Base-by-base conservation (phyloP, 2,113 vertebrate genomes). In the Junco hyemalis region DNA sequence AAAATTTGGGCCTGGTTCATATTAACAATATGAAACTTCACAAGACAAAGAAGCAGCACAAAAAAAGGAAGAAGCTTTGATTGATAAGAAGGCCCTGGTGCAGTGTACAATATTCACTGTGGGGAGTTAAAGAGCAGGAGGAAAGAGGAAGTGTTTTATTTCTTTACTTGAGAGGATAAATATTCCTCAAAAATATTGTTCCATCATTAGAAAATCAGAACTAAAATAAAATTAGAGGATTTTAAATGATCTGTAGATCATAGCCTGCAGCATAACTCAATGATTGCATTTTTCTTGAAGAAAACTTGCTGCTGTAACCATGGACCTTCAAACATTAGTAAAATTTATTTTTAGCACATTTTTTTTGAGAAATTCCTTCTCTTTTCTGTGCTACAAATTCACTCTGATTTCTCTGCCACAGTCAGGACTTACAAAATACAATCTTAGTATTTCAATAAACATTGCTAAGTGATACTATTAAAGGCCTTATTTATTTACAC, bases 51-150 rank as follows among this genome's bases (percentile, higher is more conserved):
- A 12, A 24, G 3, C 24, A 63, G 14, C 8, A 38, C 8, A 14
- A 35, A 35, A 25, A 26, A 13, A 16, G 6, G 8, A 12, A 51
- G 36, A 31, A 50, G 12, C 17, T 47, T 9, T 20, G 16, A 3
- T 9, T 56, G 70, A 7, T 14, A 25, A 20, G 33, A 24, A 59
- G 33, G 33, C 24, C 13, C 10, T 22, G 21, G 24, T 40, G 16
- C 31, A 48, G 26, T 15, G 22, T 8, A 2, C 9, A 23, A 2
- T 23, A 16, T 33, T 47, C n/a, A 56, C 2, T 8, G 3, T 4
- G 18, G 5, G 6, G 8, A 12, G 9, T 7, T 29, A 9, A 3
- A 29, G 23, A 57, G 36, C 7, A 54, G 25, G 10, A 31, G 20
- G 38, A 33, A 23, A 63, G n/a, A 64, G 16, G 11, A 25, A 21